These are phyloP conservation scores for Asbolus verrucosus DNA, from an alignment of 1,140 invertebrate genomes.

Conservation along the genomic window DNA sequence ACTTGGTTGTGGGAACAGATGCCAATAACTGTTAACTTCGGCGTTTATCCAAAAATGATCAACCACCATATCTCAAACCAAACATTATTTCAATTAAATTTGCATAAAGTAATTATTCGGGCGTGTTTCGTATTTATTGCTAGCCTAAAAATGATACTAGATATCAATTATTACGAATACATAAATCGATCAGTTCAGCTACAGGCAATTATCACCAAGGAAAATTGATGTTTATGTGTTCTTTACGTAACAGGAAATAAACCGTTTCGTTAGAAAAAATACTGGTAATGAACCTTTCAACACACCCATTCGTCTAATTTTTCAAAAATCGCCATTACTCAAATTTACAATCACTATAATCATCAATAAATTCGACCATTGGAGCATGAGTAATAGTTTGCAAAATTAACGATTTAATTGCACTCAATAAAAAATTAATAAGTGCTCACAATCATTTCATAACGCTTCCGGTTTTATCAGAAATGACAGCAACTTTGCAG, in stretches of 20 bases:
- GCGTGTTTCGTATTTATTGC: slow-evolving; percentile 40
- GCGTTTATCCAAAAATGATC: slow-evolving; percentile 6
- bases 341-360: no score
- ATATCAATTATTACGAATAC: slow-evolving; percentile 30
- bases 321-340: background rate
- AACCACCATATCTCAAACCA: slow-evolving; percentile 1
- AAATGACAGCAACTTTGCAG: no score
- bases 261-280: slow-evolving; percentile 9
- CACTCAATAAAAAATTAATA: no score
- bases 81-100: slow-evolving; percentile 33
- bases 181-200: slow-evolving; percentile 39
- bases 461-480: no score
- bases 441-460: no score
- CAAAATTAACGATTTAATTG: no score
- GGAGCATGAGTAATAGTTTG: no score
- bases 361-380: no score
- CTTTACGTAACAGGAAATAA: slow-evolving; percentile 30
- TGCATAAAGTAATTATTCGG: slow-evolving; percentile 39
- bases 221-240: slow-evolving; percentile 16
- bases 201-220: slow-evolving; percentile 36
- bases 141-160: slow-evolving; percentile 38
- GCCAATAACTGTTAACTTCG: no score
- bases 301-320: no score
- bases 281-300: background rate
- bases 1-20: no score